Percentiles rank a stretch among this genome's conserved stretches.
Conservation (phyloP, 2,888 invertebrate species). For the Fabriciana adippe region DNA sequence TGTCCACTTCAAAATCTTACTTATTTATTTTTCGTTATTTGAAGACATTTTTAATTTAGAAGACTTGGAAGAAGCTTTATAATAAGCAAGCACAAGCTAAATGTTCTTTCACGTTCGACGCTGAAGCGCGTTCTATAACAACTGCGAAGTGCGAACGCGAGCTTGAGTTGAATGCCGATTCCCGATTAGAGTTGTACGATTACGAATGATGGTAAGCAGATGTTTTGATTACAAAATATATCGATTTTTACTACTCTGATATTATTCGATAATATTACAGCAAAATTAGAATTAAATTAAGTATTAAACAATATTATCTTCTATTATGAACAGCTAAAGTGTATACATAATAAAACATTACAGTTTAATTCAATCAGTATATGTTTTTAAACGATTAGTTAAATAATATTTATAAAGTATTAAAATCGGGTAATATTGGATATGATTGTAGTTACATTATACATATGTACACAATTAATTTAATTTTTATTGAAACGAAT, state of each 20-base stretch:
- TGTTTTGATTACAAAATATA: slow-evolving; percentile 35
- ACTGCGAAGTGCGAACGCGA: slow-evolving; percentile 42
- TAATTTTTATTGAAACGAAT: not conserved
- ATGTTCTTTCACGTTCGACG: slow-evolving; percentile 51
- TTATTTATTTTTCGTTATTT: slow-evolving; percentile 23
- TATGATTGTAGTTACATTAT: too few species aligned
- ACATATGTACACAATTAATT: too few species aligned
- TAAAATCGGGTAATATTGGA: too few species aligned
- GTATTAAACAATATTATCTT: too few species aligned
- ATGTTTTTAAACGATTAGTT: too few species aligned
- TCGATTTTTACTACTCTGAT: not conserved
- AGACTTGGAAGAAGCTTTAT: slow-evolving; percentile 52
- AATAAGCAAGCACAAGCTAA: slow-evolving; percentile 45
- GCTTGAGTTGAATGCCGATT: slow-evolving; percentile 19
- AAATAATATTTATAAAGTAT: too few species aligned
- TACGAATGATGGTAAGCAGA: slow-evolving; percentile 9
- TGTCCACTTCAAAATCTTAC: slow-evolving; percentile 24
- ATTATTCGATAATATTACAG: not conserved
- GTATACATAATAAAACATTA: too few species aligned
- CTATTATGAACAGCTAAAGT: too few species aligned
- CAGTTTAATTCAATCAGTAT: too few species aligned
- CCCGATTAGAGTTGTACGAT: slow-evolving; percentile 14
- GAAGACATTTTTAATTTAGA: slow-evolving; percentile 54
- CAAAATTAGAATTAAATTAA: too few species aligned
- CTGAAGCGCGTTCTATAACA: slow-evolving; percentile 46